Conservation (phyloP, 2,797 vertebrate genomes). For the Euthynnus affinis region DNA sequence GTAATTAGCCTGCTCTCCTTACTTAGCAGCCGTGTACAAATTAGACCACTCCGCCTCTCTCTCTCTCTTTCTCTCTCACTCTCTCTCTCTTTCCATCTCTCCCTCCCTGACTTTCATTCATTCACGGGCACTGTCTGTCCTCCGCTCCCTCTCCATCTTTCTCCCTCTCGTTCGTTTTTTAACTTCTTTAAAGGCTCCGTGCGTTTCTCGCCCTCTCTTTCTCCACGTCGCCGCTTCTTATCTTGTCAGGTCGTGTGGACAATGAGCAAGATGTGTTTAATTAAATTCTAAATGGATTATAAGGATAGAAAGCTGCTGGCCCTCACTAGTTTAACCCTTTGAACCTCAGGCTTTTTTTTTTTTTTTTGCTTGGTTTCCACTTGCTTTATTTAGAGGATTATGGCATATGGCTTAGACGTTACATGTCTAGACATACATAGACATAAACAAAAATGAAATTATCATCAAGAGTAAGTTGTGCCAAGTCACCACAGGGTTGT, state of each 20-base stretch:
- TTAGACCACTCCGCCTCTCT: constrained; percentile 86
- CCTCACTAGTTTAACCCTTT: background rate
- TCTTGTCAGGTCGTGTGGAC: constrained; percentile 27
- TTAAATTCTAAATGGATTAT: constrained; percentile 20
- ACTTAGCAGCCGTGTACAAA: constrained; percentile 96
- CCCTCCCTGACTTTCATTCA: constrained; percentile 78
- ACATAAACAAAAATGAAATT: background rate
- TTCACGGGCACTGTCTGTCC: constrained; percentile 79
- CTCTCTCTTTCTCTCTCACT: constrained; percentile 46
- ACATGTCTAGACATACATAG: background rate
- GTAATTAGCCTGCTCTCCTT: constrained; percentile 98
- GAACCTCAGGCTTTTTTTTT: background rate
- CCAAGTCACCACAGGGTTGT: background rate
- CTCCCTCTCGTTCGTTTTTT: constrained; percentile 62
- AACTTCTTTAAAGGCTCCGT: constrained; percentile 62
- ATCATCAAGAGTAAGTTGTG: background rate
- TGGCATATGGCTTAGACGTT: too few species aligned
- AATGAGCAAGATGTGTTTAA: constrained; percentile 6
- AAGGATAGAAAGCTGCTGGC: background rate
- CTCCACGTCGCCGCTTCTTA: constrained; percentile 71
- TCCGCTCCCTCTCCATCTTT: constrained; percentile 41
- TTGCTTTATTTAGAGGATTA: background rate
- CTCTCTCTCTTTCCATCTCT: constrained; percentile 70
- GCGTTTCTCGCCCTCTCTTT: constrained; percentile 53
- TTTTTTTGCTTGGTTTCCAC: background rate